Base-by-base conservation (phyloP, 2,797 vertebrate genomes). In the Xerus rutilus region DNA sequence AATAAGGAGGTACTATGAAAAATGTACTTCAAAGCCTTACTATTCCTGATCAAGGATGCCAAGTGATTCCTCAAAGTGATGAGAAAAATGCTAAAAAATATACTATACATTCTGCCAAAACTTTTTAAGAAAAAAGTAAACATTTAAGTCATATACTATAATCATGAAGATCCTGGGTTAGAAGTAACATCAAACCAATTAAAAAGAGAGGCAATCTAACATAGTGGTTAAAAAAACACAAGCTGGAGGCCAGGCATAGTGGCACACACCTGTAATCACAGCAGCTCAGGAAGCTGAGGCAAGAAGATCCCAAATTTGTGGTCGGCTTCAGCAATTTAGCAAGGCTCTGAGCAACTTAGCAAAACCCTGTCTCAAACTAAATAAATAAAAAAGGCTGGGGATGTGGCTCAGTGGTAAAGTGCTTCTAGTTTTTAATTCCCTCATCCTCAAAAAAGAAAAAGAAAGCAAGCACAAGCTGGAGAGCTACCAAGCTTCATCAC, bases 1-100 rank as follows among this genome's bases (percentile, higher is more conserved):
- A n/a, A 64, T 65, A 52, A 73, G 4, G 6, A 28, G 73, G 28
- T 32, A 10, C 30, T 8, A 20, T 57, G 89, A 87, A 93, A 90
- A 84, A 73, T 30, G 28, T 79, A 79, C 70, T 52, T 54, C 21
- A 77, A 90, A 94, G 39, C 12, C 43, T 32, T 45, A 93, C 65
- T 69, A 96, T 21, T 95, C 49, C 69, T 35, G 84, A 47, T 52
- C 73, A 82, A 79, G 78, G 32, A 94, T 74, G 49, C 4, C 4
- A 73, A 95, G 11, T 23, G 9, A 81, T 64, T 73, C 18, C 25
- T 97, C 39, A 65, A 10, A 64, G 30, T 78, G 82, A 83, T 49
- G 30, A 96, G 59, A 95, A 93, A 86, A 76, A 30, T 74, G 67
- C 62, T 91, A 64, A 70, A 76, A 14, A 91, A 91, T 14, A 92